Conservation (phyloP, 2,113 vertebrate genomes). For the Psittacus erithacus region DNA sequence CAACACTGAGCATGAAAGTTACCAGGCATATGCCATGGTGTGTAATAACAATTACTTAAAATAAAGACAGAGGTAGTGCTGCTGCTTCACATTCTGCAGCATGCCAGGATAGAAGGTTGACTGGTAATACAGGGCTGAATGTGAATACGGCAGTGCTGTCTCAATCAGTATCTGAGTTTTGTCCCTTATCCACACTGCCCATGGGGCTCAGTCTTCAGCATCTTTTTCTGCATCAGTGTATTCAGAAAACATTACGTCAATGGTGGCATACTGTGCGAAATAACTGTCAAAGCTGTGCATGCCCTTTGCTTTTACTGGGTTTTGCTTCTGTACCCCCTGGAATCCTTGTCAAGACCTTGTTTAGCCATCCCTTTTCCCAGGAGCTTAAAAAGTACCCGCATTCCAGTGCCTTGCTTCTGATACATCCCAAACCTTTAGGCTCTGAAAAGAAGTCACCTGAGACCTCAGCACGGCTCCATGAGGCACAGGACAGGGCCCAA, state of each 20-base stretch:
- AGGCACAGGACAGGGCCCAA: not conserved
- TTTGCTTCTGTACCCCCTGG: not conserved
- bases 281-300: not conserved
- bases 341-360: not conserved
- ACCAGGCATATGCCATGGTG: not conserved
- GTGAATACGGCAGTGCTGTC: not conserved
- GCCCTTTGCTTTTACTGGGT: not conserved
- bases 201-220: not conserved
- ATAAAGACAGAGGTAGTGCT: not conserved
- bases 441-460: not conserved
- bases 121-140: not conserved
- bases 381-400: not conserved
- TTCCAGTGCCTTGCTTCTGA: not conserved
- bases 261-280: rapidly evolving
- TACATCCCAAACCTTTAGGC: not conserved
- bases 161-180: not conserved
- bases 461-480: not conserved
- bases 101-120: not conserved
- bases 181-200: not conserved
- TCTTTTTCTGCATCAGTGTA: not conserved
- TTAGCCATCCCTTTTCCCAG: not conserved
- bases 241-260: not conserved
- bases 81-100: not conserved
- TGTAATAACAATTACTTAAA: not conserved
- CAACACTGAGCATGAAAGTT: not conserved